phyloP scores from a whole-genome alignment of 2,888 invertebrate genomes.

The Cerastoderma edule region DNA sequence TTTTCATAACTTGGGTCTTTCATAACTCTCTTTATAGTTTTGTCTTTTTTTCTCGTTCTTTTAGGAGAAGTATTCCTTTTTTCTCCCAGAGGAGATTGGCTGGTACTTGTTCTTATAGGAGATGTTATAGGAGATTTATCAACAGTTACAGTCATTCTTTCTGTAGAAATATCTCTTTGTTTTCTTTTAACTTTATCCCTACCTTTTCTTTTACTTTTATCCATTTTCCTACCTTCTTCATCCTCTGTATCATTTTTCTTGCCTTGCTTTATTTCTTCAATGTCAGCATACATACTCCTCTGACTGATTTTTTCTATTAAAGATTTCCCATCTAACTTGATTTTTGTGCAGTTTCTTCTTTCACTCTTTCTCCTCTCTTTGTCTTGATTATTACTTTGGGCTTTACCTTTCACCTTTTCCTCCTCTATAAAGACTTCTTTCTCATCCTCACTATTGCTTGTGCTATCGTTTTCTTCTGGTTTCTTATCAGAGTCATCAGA shows the following conservation, averaged over 20 bases:
- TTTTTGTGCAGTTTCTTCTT: slow-evolving; percentile 31
- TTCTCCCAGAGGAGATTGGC: too few relatives aligned
- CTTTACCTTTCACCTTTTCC: slow-evolving; percentile 1
- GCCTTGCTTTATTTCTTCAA: slow-evolving; percentile 46
- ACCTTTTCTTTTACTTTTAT: slow-evolving; percentile 2
- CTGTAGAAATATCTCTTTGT: background rate
- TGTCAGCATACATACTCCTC: slow-evolving; percentile 58
- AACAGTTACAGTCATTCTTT: slow-evolving; percentile 2
- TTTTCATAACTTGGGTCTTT: background rate
- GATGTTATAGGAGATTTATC: too few relatives aligned
- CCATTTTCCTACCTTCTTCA: slow-evolving; percentile 16
- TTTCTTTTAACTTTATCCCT: background rate
- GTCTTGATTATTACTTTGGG: slow-evolving; percentile 17
- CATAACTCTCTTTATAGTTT: slow-evolving; percentile 18
- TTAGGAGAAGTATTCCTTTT: slow-evolving; percentile 16
- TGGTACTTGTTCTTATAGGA: too few relatives aligned
- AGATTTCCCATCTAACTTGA: slow-evolving; percentile 42
- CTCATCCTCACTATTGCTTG: too few relatives aligned
- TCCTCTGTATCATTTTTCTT: slow-evolving; percentile 16
- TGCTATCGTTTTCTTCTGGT: slow-evolving; percentile 25
- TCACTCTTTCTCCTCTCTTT: slow-evolving; percentile 19
- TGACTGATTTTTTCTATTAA: slow-evolving; percentile 46
- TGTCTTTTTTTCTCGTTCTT: slow-evolving; percentile 27
- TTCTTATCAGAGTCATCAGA: background rate
- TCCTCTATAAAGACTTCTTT: background rate